Base-by-base conservation (phyloP, 1,140 invertebrate genomes). In the Heliconius hermathena region DNA sequence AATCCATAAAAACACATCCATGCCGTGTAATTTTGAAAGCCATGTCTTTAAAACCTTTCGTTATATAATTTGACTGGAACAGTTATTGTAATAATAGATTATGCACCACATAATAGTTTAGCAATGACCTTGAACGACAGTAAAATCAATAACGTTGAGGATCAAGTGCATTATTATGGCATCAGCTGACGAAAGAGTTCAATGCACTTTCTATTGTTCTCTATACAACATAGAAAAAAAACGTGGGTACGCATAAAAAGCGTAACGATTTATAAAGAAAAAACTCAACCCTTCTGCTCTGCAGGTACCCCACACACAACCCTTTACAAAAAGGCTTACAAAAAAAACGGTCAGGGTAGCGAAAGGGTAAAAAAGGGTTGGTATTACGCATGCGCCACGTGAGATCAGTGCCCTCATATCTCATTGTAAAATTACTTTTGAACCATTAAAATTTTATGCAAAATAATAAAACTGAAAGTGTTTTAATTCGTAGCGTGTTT, bases 291-390 rank as follows among this genome's bases (percentile, higher is more conserved):
- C 91, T 93, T 92, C 90, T 89, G 87, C 87, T 85, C 71, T 85
- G 90, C 91, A 94, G 93, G 93, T 94, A 93, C 91, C 91, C 91
- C 82, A 89, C 87, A 89, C 87, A 89, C 88, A 94, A 94, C 93
- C 90, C 91, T 93, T 93, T 93, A 91, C 81, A 91, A 91, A 93
- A 91, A 91, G 85, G 84, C 88, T 90, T 86, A 93, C 87, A 94
- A 94, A 94, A 46, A 46, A 94, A 93, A 93, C 87, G 82, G 88
- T 90, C 89, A 80, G 92, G 91, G 92, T 89, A 88, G 83, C 87
- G 89, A 93, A 93, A 92, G 91, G 93, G 90, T 93, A 91, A 93
- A 93, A 93, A 94, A 94, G 92, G 92, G 91, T 93, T 93, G 89
- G 81, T 88, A 86, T 87, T 90, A 92, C 92, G 91, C 93, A 93